Conservation (phyloP, 2,113 vertebrate species). For the Copsychus sechellarum region DNA sequence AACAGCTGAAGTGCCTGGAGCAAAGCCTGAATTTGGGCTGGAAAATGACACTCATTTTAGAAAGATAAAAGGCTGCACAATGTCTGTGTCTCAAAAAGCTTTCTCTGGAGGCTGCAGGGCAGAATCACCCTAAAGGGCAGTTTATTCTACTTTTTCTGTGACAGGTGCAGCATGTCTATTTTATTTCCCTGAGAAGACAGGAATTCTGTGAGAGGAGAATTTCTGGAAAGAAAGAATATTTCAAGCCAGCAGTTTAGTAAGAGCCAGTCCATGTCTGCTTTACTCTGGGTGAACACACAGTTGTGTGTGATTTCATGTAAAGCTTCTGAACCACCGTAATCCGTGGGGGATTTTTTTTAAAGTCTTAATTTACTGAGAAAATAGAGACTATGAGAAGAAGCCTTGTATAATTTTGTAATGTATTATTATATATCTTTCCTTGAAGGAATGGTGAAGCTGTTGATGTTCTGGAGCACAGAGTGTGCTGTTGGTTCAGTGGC, state of each 20-base stretch:
- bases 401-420: background rate
- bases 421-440: background rate
- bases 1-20: background rate
- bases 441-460: background rate
- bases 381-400: background rate
- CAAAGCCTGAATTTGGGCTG: background rate
- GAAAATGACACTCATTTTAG: background rate
- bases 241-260: background rate
- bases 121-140: background rate
- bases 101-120: background rate
- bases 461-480: background rate
- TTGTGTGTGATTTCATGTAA: background rate
- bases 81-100: background rate
- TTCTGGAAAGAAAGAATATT: background rate
- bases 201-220: background rate
- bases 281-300: background rate
- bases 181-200: background rate
- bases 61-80: background rate
- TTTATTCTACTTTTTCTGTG: background rate
- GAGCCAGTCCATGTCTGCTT: background rate
- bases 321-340: background rate
- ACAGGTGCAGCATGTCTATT: background rate
- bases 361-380: background rate
- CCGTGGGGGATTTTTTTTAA: accelerated
- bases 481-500: background rate